Conservation (phyloP, 2,113 vertebrate species). For the Syngnathus scovelli region DNA sequence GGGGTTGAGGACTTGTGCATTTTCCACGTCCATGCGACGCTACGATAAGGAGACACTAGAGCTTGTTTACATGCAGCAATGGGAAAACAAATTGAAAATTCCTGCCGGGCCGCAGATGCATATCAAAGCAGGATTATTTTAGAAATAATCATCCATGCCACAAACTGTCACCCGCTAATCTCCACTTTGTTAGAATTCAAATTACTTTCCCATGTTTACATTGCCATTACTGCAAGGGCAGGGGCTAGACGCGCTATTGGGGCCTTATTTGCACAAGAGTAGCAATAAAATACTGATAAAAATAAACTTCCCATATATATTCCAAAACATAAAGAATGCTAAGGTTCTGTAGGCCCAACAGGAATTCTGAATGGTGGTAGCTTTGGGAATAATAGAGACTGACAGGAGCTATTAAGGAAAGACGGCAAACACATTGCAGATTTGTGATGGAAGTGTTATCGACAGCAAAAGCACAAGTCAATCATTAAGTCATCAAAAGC, state of each 20-base stretch:
- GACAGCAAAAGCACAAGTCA: slow-evolving; percentile 22
- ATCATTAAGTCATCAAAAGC: slow-evolving; percentile 8
- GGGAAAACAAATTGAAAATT: slow-evolving; percentile 80
- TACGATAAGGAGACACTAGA: slow-evolving; percentile 76
- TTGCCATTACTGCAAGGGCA: slow-evolving; percentile 71
- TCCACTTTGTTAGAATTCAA: slow-evolving; percentile 81
- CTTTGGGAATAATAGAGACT: slow-evolving; percentile 46
- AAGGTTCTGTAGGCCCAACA: slow-evolving; percentile 53
- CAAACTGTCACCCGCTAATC: slow-evolving; percentile 77
- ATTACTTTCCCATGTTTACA: slow-evolving; percentile 78
- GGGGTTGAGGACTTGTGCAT: slow-evolving; percentile 40
- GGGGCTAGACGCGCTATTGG: slow-evolving; percentile 60
- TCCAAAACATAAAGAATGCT: slow-evolving; percentile 58
- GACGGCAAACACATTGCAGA: slow-evolving; percentile 25
- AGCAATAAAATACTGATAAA: slow-evolving; percentile 69
- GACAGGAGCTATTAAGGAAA: slow-evolving; percentile 37
- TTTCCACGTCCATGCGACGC: slow-evolving; percentile 65
- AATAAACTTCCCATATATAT: slow-evolving; percentile 70
- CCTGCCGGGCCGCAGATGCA: slow-evolving; percentile 77
- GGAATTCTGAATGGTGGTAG: slow-evolving; percentile 53
- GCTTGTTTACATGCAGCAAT: slow-evolving; percentile 79
- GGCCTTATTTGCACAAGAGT: slow-evolving; percentile 67
- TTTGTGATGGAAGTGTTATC: slow-evolving; percentile 33
- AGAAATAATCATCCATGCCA: slow-evolving; percentile 76
- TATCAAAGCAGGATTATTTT: slow-evolving; percentile 83